These are phyloP conservation scores for Tupaia chinensis DNA, from an alignment of 2,113 vertebrate species.

Conservation along the genomic window DNA sequence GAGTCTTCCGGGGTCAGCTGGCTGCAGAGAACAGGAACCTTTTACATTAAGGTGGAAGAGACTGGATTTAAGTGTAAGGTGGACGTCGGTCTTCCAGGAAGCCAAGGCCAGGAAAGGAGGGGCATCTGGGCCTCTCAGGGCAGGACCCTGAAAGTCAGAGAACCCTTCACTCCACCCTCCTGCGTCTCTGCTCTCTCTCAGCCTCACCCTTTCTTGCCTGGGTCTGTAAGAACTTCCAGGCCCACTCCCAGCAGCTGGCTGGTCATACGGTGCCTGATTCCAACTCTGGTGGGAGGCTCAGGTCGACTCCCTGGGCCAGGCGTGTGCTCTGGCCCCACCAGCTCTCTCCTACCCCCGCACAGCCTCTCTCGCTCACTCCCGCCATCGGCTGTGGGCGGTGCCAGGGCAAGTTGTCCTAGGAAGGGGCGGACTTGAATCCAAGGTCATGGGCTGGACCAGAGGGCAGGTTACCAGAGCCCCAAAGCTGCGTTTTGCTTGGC, in stretches of 20 bases:
- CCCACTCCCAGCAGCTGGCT: background rate
- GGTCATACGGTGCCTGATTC: background rate
- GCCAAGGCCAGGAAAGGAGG: background rate
- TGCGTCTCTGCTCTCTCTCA: background rate
- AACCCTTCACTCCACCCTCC: background rate
- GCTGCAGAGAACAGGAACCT: background rate
- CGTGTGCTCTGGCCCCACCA: background rate
- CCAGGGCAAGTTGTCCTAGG: constrained; percentile 7
- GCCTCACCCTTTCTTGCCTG: constrained; percentile 6
- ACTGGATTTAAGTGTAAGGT: background rate
- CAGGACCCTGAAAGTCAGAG: background rate
- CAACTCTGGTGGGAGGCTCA: background rate
- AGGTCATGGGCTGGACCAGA: constrained; percentile 37
- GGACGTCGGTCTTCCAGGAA: background rate
- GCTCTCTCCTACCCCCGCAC: fast-evolving
- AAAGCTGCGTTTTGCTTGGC: constrained; percentile 55
- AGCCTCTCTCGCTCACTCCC: background rate
- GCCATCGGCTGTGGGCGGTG: background rate
- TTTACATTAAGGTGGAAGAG: background rate
- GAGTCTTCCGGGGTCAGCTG: background rate
- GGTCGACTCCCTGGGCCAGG: constrained; percentile 7
- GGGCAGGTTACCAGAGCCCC: background rate
- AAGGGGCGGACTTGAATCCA: constrained; percentile 28
- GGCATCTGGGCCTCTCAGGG: background rate
- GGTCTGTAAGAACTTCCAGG: background rate